Evolutionary conservation across 2,888 invertebrate genomes (phyloP), one percentile per base, ranked within the genome.

Genomic region (Lampropteryx suffumata): DNA sequence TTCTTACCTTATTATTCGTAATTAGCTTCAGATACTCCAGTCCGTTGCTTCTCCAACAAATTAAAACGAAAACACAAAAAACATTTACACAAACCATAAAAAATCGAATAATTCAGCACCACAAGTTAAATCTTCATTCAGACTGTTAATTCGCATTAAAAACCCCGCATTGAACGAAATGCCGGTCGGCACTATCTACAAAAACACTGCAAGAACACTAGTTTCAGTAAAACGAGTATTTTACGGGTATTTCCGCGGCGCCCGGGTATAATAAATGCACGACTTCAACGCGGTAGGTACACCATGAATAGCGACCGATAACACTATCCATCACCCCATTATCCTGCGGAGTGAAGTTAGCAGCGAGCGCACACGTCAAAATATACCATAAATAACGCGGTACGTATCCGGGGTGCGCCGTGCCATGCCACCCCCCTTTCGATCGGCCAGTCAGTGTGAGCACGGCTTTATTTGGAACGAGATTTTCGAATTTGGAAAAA

Each of bases 251-350:
- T 81, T 79, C 76, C 84, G 78, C 71, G 59, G 65, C 65, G 69
- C 74, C 73, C 69, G 66, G 65, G 62, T 71, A 69, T 73, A 79
- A 74, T 78, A 79, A 73, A 73, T 75, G 74, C 74, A 78, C 79
- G 64, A 70, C 74, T 79, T 73, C 64, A 72, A 73, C 81, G 73
- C 78, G 69, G 73, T 79, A 79, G 70, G 73, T 79, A 78, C 79
- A 80, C 82, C 74, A 70, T 79, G 82, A 82, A 83, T 77, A 82
- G 74, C 86, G 76, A 82, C 85, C 88, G 86, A 88, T 88, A 89
- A 87, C 87, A 89, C 84, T 84, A 88, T 87, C 85, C 87, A 88
- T 89, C 89, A 87, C 83, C 82, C 85, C 80, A 86, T 87, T 85
- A 88, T 82, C 76, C 82, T 71, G 73, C 83, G 77, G 76, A 77